phyloP scores from a whole-genome alignment of 2,113 vertebrate genomes.

The Dicentrarchus labrax region DNA sequence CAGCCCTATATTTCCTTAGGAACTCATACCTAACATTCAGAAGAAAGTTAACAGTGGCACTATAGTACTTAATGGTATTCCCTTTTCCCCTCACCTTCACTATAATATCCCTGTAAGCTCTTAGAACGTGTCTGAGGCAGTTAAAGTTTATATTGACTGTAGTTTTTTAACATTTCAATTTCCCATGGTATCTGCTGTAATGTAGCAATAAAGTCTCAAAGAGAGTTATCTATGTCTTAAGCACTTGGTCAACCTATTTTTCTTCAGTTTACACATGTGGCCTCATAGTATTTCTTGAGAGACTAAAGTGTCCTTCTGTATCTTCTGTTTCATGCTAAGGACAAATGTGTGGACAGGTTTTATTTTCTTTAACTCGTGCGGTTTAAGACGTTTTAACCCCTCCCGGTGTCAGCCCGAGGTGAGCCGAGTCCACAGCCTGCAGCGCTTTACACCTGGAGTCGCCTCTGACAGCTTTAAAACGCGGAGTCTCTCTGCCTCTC shows the following conservation, averaged over 20 bases:
- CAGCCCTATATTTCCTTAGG: neutral
- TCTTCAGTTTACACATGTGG: neutral
- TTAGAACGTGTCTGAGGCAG: neutral
- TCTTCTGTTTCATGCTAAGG: neutral
- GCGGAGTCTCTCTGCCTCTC: neutral
- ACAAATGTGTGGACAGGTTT: neutral
- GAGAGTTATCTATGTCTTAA: neutral
- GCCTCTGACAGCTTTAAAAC: constrained; percentile 30
- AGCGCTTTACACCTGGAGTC: neutral
- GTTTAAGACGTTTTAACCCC: neutral
- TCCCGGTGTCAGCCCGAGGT: neutral
- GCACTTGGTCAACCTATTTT: neutral
- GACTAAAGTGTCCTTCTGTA: neutral
- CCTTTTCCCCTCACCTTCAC: too few relatives aligned
- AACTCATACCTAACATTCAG: neutral
- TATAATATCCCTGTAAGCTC: neutral
- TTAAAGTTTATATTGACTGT: neutral
- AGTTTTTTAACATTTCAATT: neutral
- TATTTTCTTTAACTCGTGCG: neutral
- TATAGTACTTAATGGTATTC: neutral
- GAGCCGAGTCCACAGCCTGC: constrained; percentile 19
- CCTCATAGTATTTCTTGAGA: too few relatives aligned
- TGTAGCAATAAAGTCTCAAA: neutral
- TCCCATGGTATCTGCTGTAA: neutral
- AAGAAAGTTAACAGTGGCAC: neutral